phyloP scores from a whole-genome alignment of 2,888 invertebrate genomes.

The Calliopum simillimum region DNA sequence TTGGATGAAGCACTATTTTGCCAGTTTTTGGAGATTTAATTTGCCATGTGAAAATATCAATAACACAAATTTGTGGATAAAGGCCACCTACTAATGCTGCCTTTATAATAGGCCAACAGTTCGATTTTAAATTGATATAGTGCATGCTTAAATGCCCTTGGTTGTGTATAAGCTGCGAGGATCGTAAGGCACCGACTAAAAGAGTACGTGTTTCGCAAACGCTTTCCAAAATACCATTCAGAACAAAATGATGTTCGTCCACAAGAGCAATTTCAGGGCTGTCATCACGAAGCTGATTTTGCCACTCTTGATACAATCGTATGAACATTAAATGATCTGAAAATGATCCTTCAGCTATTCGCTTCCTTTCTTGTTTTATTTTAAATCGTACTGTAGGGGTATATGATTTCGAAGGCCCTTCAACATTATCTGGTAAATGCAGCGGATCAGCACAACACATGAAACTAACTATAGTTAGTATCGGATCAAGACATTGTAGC shows the following conservation, averaged over 20 bases:
- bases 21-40: slow-evolving; percentile 72
- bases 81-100: slow-evolving; percentile 88
- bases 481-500: slow-evolving; percentile 91
- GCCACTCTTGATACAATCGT: slow-evolving; percentile 81
- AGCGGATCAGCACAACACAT: slow-evolving; percentile 81
- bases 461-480: slow-evolving; percentile 89
- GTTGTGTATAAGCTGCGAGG: slow-evolving; percentile 69
- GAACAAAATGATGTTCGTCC: slow-evolving; percentile 76
- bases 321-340: slow-evolving; percentile 92
- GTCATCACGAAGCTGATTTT: slow-evolving; percentile 74
- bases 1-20: slow-evolving; percentile 64
- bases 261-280: slow-evolving; percentile 73
- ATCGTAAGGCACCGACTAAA: slow-evolving; percentile 82
- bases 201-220: slow-evolving; percentile 86
- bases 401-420: slow-evolving; percentile 28
- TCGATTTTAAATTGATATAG: slow-evolving; percentile 85
- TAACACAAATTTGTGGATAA: slow-evolving; percentile 86
- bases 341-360: slow-evolving; percentile 79
- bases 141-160: slow-evolving; percentile 79
- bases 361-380: slow-evolving; percentile 63
- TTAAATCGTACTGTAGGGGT: slow-evolving; percentile 48
- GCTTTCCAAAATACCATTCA: slow-evolving; percentile 88
- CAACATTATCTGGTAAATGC: slow-evolving; percentile 72
- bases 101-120: slow-evolving; percentile 93
- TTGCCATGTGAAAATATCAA: slow-evolving; percentile 73